Base-by-base conservation (phyloP, 2,888 invertebrate genomes). In the Resseliella maxima region DNA sequence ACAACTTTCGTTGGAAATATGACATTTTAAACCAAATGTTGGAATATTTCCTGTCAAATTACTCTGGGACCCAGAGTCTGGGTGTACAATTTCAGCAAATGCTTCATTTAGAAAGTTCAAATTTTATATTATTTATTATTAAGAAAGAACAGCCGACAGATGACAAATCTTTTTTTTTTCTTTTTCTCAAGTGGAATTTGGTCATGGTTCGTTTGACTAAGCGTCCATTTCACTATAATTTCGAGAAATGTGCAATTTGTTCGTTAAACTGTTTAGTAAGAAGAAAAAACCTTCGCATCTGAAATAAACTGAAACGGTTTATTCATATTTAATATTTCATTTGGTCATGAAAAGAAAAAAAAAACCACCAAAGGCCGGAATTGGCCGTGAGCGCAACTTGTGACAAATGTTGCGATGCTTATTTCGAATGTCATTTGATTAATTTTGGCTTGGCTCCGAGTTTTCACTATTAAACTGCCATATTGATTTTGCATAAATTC, bases 401-500 rank as follows among this genome's bases (percentile, higher is more conserved):
- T 41, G 41, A 41, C 41, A 8, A 41, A 41, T 18, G 46, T 6
- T 50, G 8, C 15, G 46, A 2, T 18, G 46, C 18, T 50, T 8
- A 15, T 50, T 50, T 50, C 18, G 46, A 50, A 50, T 50, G 46
- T 50, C 46, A 50, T 50, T 50, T 18, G 24, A 12, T 59, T 18
- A 15, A 18, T 72, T 27, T 72, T 6, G 72, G 24, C 24, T 3
- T 24, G 24, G 24, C 5, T 8, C 18, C 50, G 2, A 21, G 15
- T 6, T 18, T 2, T 24, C 59, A 41, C 41, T 41, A 8, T 41
- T 12, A 41, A 24, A 8, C 24, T 35, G 15, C 10, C 15, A 3
- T 72, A 72, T 72, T 72, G 72, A 72, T 72, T 72, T 72, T 72
- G 72, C 72, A 72, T 72, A 72, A 31, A 72, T 72, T 72, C 2